A percentile compares a stretch with the other conserved stretches of the same genome.
These are phyloP conservation scores for Dasysyrphus albostriatus DNA, from an alignment of 2,888 invertebrate species.

Conservation along the genomic window DNA sequence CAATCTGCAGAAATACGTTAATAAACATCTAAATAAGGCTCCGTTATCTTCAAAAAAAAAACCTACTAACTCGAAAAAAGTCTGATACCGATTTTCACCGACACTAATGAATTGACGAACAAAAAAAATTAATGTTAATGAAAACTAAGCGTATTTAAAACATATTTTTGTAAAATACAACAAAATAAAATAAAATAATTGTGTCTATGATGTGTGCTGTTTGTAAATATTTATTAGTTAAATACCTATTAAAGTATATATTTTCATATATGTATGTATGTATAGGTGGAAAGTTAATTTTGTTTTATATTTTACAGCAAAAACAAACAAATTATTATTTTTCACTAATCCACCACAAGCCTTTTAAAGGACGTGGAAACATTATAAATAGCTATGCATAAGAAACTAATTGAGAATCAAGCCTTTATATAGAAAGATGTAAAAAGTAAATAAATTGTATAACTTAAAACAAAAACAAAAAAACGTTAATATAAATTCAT, in stretches of 20 bases:
- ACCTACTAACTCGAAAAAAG: conserved; percentile 67
- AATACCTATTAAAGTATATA: conserved; percentile 6
- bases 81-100: conserved; percentile 72
- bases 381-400: conserved; percentile 25
- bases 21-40: conserved; percentile 22
- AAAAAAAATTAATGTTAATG: conserved; percentile 24
- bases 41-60: conserved; percentile 27
- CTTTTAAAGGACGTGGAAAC: conserved; percentile 46
- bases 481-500: conserved; percentile 58
- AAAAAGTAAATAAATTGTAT: conserved; percentile 73
- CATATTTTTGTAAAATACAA: conserved; percentile 60
- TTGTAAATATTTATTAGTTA: conserved; percentile 12
- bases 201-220: conserved; percentile 30
- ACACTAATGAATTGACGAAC: conserved; percentile 68
- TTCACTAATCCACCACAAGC: background rate
- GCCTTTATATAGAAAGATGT: conserved; percentile 72
- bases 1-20: conserved; percentile 19
- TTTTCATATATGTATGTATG: background rate
- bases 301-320: conserved; percentile 17
- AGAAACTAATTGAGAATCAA: conserved; percentile 64
- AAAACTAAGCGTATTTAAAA: conserved; percentile 6
- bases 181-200: conserved; percentile 16
- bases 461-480: conserved; percentile 33
- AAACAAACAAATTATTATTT: background rate
- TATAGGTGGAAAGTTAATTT: conserved; percentile 13